phyloP scores from a whole-genome alignment of 1,140 invertebrate species.

The Pogonomyrmex barbatus region DNA sequence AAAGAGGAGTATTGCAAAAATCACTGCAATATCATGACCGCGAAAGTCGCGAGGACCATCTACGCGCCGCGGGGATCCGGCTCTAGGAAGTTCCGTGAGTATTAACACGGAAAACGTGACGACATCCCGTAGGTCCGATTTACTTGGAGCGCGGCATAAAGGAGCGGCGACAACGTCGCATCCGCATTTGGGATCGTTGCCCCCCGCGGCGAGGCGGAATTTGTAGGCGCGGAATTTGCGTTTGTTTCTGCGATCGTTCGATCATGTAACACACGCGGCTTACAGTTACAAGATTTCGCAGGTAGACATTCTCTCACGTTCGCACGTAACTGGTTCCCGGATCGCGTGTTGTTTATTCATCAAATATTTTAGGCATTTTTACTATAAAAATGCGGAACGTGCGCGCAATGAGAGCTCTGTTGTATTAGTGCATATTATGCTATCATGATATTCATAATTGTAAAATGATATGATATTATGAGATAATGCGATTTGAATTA shows the following conservation, averaged over 20 bases:
- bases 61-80: slow-evolving; percentile 51
- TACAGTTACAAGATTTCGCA: slow-evolving; percentile 24
- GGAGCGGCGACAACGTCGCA: slow-evolving; percentile 12
- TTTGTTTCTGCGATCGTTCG: slow-evolving; percentile 10
- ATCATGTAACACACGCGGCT: slow-evolving; percentile 27
- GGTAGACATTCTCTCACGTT: neutral
- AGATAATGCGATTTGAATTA: neutral
- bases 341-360: neutral
- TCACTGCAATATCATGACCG: neutral
- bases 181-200: neutral
- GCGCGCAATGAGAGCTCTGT: neutral
- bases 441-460: neutral
- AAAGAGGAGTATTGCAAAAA: neutral
- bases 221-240: slow-evolving; percentile 28
- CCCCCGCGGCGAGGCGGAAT: slow-evolving; percentile 45
- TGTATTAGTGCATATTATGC: neutral
- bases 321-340: neutral
- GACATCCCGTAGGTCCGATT: slow-evolving; percentile 52
- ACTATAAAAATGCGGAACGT: neutral
- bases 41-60: slow-evolving; percentile 51
- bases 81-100: slow-evolving; percentile 65
- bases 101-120: slow-evolving; percentile 78
- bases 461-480: neutral
- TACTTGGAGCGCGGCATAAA: slow-evolving; percentile 38
- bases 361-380: neutral